Evolutionary conservation across 1,140 invertebrate genomes (phyloP), one percentile per base, ranked within the genome.

Genomic region (Pseudomyrmex gracilis): DNA sequence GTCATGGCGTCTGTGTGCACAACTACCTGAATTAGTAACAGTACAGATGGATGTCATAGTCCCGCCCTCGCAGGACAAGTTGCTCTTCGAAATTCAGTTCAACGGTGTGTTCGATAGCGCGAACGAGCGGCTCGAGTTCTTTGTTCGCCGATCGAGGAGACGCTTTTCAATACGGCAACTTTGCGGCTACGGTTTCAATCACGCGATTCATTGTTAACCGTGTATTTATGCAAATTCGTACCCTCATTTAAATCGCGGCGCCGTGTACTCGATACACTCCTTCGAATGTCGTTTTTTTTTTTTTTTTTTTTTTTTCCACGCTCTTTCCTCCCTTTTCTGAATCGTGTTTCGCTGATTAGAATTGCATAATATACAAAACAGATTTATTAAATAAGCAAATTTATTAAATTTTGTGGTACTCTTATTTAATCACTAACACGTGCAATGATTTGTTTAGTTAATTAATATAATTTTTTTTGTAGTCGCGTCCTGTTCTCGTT

Each of bases 151-250:
- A 34, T 51, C 57, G 57, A 22, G 20, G 20, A 67, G 13, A 8
- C 9, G 64, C 3, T 13, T 66, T 34, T 20, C 45, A 12, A 47
- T 15, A 34, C 34, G 53, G 15, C 34, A 64, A 64, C 8, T 71
- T 53, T 34, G 10, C 9, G 22, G 4, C 13, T 53, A 15, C 10
- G 22, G 17, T 34, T 55, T 71, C 22, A 55, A 22, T 0, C 20
- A 22, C 43, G 34, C 12, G 24, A 12, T 0, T 10, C 67, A 34
- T 55, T 55, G n/a, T 71, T 43, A 55, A 71, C 10, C 34, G 34
- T 71, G 34, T 17, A 57, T 71, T 55, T 71, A 71, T 71, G 68
- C 53, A 55, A 71, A 71, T 71, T 10, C 8, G 24, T n/a, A 24
- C 15, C 8, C 9, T 70, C 22, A 55, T 49, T 55, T 8, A 8